These are phyloP conservation scores for Zaprionus capensis DNA, from an alignment of 1,140 invertebrate genomes.

Conservation along the genomic window DNA sequence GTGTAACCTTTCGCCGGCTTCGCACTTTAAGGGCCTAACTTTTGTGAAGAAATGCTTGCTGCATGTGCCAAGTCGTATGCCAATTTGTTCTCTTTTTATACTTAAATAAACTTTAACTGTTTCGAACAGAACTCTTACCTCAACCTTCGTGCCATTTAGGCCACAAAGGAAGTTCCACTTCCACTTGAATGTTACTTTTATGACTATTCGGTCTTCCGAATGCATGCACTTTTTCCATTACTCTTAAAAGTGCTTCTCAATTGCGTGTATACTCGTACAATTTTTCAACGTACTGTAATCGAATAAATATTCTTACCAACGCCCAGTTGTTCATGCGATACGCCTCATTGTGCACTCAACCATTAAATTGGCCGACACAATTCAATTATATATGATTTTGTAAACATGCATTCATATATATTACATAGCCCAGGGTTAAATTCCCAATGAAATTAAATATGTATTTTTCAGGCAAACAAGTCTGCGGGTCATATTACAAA, in stretches of 20 bases:
- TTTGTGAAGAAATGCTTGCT: constrained; percentile 19
- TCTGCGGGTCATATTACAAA: background rate
- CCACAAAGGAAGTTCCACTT: background rate
- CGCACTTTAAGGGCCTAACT: background rate
- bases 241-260: background rate
- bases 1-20: background rate
- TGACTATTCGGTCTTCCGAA: background rate
- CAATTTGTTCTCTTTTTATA: background rate
- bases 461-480: background rate
- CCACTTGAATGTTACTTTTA: background rate
- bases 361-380: constrained; percentile 7
- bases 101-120: constrained; percentile 3
- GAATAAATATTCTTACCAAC: constrained; percentile 2
- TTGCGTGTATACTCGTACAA: background rate
- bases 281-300: background rate
- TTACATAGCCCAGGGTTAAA: background rate
- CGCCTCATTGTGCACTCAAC: background rate
- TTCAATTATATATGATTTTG: constrained; percentile 20
- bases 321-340: background rate
- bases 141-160: background rate
- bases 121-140: constrained; percentile 5
- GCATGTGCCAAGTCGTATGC: constrained; percentile 1
- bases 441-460: constrained; percentile 6
- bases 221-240: constrained; percentile 11
- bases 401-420: background rate